Evolutionary conservation across 1,140 invertebrate genomes (phyloP).

Genomic region (Caenorhabditis latens): DNA sequence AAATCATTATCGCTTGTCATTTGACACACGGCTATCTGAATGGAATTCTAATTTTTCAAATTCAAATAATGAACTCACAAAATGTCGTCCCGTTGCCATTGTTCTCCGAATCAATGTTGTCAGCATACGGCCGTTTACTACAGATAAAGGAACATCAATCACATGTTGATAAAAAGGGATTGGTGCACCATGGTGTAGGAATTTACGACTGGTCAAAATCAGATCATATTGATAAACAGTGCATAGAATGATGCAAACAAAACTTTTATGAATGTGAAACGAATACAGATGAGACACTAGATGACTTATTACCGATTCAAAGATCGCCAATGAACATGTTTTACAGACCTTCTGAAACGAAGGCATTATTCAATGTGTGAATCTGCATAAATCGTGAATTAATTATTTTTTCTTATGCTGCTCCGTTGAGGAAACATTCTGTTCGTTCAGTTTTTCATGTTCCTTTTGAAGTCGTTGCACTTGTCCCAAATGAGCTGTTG

Average conservation of each 20-base stretch:
- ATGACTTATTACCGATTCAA: neutral
- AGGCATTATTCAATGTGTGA: neutral
- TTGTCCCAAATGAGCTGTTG: conserved; percentile 40
- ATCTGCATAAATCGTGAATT: neutral
- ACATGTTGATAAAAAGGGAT: neutral
- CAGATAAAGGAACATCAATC: neutral
- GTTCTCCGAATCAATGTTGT: neutral
- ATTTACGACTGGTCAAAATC: conserved; percentile 13
- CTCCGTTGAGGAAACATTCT: neutral
- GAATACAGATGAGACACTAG: neutral
- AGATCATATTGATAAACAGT: neutral
- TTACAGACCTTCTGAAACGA: neutral
- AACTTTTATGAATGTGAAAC: neutral
- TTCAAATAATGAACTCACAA: neutral
- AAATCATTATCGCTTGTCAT: conserved; percentile 73
- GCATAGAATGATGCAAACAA: neutral
- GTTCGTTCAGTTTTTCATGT: conserved; percentile 23
- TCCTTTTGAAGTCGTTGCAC: conserved; percentile 33
- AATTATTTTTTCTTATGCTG: neutral
- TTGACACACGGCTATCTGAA: conserved; percentile 75
- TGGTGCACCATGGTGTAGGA: neutral
- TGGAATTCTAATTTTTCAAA: neutral
- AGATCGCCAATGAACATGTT: neutral
- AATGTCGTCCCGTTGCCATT: conserved; percentile 22
- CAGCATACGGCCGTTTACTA: conserved; percentile 4